phyloP scores from a whole-genome alignment of 2,888 invertebrate species.

The Iphiclides podalirius region DNA sequence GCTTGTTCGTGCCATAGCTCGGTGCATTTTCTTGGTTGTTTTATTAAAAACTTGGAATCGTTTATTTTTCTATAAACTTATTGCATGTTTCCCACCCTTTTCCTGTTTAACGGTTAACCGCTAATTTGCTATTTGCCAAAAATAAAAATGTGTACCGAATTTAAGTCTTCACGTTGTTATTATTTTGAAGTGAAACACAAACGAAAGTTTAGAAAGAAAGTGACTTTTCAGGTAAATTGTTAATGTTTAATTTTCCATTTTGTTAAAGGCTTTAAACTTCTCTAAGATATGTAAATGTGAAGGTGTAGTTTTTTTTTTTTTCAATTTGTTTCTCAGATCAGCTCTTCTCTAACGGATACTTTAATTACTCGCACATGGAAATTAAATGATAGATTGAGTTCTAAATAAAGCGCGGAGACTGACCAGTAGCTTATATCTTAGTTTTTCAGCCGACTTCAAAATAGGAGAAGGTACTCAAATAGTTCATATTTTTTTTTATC shows the following conservation, averaged over 20 bases:
- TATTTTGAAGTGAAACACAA: slow-evolving; percentile 64
- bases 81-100: slow-evolving; percentile 39
- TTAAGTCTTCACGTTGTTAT: slow-evolving; percentile 52
- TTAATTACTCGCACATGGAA: too few relatives aligned
- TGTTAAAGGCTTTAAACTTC: too few relatives aligned
- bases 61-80: slow-evolving; percentile 39
- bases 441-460: too few relatives aligned
- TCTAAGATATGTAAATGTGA: too few relatives aligned
- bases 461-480: too few relatives aligned
- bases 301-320: too few relatives aligned
- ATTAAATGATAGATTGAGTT: too few relatives aligned
- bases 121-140: slow-evolving; percentile 8
- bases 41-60: slow-evolving; percentile 41
- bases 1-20: slow-evolving; percentile 46
- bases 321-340: too few relatives aligned
- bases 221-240: slow-evolving; percentile 59
- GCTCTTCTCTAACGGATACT: too few relatives aligned
- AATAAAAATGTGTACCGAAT: slow-evolving; percentile 60
- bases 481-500: too few relatives aligned
- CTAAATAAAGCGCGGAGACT: too few relatives aligned
- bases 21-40: slow-evolving; percentile 49
- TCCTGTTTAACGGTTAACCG: slow-evolving; percentile 17
- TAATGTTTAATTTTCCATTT: slow-evolving; percentile 5
- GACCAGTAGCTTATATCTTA: too few relatives aligned
- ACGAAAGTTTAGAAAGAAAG: slow-evolving; percentile 59